A percentile compares a stretch with the other conserved stretches of the same genome.
phyloP scores from a whole-genome alignment of 2,113 vertebrate genomes.

The Myrmecophaga tridactyla region DNA sequence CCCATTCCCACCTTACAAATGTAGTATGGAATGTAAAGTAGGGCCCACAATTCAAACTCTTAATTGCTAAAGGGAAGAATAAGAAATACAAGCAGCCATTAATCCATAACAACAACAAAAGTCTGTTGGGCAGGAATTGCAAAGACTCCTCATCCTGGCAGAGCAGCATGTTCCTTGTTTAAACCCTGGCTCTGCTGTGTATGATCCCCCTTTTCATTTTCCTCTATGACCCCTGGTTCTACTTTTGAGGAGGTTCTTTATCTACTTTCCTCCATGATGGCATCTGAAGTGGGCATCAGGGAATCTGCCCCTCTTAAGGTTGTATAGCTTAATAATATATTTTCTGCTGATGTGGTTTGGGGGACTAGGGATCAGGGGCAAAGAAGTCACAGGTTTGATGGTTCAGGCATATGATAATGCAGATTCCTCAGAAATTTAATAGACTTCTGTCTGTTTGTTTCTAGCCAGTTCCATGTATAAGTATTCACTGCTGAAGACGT shows the following conservation, averaged over 20 bases:
- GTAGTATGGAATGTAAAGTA: rapidly evolving
- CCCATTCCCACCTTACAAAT: background rate
- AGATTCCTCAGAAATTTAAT: background rate
- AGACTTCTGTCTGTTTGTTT: background rate
- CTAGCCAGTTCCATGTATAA: background rate
- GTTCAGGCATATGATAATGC: background rate
- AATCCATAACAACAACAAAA: too few relatives aligned
- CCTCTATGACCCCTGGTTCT: background rate
- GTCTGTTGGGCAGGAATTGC: background rate
- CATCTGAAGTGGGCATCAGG: background rate
- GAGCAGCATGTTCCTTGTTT: background rate
- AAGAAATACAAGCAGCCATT: background rate
- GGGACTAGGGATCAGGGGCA: background rate
- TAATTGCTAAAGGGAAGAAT: background rate
- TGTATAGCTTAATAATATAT: background rate
- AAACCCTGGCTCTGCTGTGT: background rate
- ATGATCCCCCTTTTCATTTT: background rate
- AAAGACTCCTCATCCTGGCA: background rate
- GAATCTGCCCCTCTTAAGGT: background rate
- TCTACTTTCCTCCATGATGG: background rate
- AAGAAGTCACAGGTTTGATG: background rate
- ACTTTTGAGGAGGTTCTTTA: background rate
- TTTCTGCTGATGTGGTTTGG: background rate
- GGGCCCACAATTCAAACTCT: background rate
- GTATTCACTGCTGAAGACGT: background rate